phyloP scores from a whole-genome alignment of 2,113 vertebrate genomes.

The Camarhynchus parvulus region DNA sequence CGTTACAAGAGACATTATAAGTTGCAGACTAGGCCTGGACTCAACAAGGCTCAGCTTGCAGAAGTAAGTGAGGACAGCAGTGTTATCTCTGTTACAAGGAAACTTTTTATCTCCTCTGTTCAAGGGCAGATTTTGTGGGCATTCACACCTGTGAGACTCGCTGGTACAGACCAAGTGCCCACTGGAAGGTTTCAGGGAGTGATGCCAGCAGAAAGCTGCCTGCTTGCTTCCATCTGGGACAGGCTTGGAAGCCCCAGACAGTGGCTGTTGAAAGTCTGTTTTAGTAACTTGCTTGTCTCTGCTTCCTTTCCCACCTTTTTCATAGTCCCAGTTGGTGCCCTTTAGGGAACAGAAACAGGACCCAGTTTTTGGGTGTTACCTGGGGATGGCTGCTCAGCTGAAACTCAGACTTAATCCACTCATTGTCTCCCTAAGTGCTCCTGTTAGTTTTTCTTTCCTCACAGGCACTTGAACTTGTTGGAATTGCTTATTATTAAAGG shows the following conservation, averaged over 20 bases:
- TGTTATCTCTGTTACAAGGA: neutral
- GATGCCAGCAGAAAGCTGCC: neutral
- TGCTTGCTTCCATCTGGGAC: neutral
- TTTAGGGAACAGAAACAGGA: neutral
- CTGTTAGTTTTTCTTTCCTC: neutral
- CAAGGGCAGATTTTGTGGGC: neutral
- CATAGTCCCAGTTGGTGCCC: rapidly evolving
- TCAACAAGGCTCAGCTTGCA: conserved; percentile 98
- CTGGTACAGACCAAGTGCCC: rapidly evolving
- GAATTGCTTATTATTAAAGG: neutral
- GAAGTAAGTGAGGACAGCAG: conserved; percentile 80
- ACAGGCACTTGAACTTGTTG: neutral
- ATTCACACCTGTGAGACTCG: neutral
- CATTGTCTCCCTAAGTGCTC: neutral
- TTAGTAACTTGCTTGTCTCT: neutral
- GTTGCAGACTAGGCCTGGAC: conserved; percentile 94
- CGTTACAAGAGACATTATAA: conserved; percentile 99
- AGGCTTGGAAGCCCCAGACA: neutral
- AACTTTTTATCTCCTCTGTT: neutral
- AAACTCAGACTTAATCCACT: neutral
- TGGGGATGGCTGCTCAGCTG: neutral
- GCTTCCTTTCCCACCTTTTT: neutral
- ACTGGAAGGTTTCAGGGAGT: neutral
- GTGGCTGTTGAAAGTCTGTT: neutral
- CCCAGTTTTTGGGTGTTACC: neutral